Evolutionary conservation across 2,888 invertebrate genomes (phyloP), one percentile per base, ranked within the genome.

Genomic region (Meiosimyza platycephala): DNA sequence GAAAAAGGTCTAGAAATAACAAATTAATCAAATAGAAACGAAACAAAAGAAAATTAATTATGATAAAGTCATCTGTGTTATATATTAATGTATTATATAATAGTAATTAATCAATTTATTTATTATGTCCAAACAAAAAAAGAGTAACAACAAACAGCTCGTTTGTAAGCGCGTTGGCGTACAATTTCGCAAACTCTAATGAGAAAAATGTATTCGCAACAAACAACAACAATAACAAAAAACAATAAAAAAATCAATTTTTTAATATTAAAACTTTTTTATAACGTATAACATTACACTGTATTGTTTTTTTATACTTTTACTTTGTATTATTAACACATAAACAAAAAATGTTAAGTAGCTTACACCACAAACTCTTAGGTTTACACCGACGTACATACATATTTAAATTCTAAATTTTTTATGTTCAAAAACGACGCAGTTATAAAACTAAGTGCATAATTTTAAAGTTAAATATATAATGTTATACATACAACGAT

Each of bases 41-140:
- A 74, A 76, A 68, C 71, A 68, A 33, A 63, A 54, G 59, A 66
- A 77, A 78, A 79, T 80, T 74, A 77, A 75, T 74, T 76, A 78
- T 74, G 82, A 86, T 84, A 86, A 87, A 87, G 86, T 85, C 85
- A 87, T 85, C 86, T 86, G 87, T 86, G 86, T 86, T 86, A 86
- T 81, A 82, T 80, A 80, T 78, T 80, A 78, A 78, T 78, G 78
- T 59, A 57, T 69, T 54, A 63, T 63, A 72, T 55, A 72, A 52
- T 70, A 70, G 62, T 54, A 40, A 60, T 73, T 57, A 64, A 64
- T 68, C 47, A 50, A 59, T 63, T 66, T 71, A 69, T 22, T 55
- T 55, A 69, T 64, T 48, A 64, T 54, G 48, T 75, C 77, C 78
- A 79, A 74, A 78, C 70, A 74, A 71, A 57, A 77, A 77, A 70